Conservation (phyloP, 1,140 invertebrate species). For the Formica selysi region DNA sequence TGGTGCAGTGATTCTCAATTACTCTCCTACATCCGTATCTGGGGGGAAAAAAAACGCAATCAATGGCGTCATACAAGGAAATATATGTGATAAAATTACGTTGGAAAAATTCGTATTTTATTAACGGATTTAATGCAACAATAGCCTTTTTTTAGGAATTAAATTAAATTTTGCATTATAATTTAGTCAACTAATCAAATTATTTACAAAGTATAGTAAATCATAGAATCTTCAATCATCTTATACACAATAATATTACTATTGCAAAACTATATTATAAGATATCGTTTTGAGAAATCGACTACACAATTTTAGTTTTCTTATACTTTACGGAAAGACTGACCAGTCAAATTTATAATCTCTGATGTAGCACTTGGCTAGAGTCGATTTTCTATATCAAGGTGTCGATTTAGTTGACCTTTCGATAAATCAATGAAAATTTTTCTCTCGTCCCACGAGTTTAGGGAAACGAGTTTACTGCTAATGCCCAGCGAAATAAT, state of each 20-base stretch:
- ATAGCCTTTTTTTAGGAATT: not conserved
- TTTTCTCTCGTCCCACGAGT: conserved; percentile 28
- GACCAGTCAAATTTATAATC: conserved; percentile 23
- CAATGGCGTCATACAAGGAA: not conserved
- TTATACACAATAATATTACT: not conserved
- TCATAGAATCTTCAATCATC: not conserved
- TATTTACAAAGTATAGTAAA: not conserved
- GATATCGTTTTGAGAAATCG: not conserved
- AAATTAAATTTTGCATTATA: not conserved
- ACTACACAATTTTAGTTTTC: not conserved
- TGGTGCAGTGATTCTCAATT: not conserved
- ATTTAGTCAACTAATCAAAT: not conserved
- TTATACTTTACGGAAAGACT: conserved; percentile 6
- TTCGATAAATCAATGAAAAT: conserved; percentile 4
- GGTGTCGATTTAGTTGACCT: conserved; percentile 4
- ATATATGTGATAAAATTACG: not conserved
- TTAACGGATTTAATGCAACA: not conserved
- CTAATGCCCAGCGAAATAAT: conserved; percentile 48
- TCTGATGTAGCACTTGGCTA: conserved; percentile 32
- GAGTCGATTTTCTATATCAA: conserved; percentile 39
- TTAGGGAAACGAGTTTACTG: conserved; percentile 45
- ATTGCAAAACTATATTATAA: not conserved
- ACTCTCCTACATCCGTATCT: not conserved
- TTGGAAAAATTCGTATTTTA: not conserved
- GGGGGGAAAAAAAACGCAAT: not conserved